phyloP scores from a whole-genome alignment of 1,140 invertebrate species.

The Aphelinus atriplicis region DNA sequence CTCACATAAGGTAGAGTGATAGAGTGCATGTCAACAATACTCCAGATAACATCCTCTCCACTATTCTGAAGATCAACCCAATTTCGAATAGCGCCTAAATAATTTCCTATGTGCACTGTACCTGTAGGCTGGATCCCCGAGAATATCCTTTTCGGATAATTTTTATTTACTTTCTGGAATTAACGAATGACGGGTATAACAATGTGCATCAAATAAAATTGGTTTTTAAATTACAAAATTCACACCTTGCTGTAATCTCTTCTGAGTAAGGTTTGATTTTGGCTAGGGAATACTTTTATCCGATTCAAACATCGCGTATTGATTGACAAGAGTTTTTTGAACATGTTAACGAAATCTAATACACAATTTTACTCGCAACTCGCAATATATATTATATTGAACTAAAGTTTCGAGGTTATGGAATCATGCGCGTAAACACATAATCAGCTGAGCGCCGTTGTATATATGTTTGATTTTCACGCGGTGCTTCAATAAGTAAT shows the following conservation, averaged over 20 bases:
- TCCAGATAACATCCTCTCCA: slow-evolving; percentile 77
- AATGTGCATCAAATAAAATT: too few species aligned
- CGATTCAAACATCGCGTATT: neutral
- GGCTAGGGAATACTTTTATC: slow-evolving; percentile 6
- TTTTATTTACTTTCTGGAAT: slow-evolving; percentile 32
- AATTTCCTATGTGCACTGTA: slow-evolving; percentile 94
- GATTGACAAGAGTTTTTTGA: slow-evolving; percentile 5
- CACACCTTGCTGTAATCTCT: neutral
- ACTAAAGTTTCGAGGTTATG: too few species aligned
- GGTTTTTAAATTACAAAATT: slow-evolving; percentile 10
- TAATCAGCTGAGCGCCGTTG: too few species aligned
- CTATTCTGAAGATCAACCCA: slow-evolving; percentile 87
- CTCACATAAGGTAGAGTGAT: slow-evolving; percentile 86
- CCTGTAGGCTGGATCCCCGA: slow-evolving; percentile 98
- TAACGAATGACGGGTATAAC: neutral
- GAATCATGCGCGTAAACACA: too few species aligned
- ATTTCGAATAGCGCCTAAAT: slow-evolving; percentile 90
- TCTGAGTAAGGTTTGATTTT: slow-evolving; percentile 1
- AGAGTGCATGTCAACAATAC: slow-evolving; percentile 95
- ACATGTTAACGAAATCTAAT: slow-evolving; percentile 1
- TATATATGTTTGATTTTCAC: too few species aligned
- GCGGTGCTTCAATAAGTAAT: too few species aligned
- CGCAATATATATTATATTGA: too few species aligned
- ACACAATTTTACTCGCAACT: too few species aligned
- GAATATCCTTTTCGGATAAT: slow-evolving; percentile 73